Evolutionary conservation across 2,797 vertebrate genomes (phyloP).

Genomic region (Pangasius sanitwongsei): DNA sequence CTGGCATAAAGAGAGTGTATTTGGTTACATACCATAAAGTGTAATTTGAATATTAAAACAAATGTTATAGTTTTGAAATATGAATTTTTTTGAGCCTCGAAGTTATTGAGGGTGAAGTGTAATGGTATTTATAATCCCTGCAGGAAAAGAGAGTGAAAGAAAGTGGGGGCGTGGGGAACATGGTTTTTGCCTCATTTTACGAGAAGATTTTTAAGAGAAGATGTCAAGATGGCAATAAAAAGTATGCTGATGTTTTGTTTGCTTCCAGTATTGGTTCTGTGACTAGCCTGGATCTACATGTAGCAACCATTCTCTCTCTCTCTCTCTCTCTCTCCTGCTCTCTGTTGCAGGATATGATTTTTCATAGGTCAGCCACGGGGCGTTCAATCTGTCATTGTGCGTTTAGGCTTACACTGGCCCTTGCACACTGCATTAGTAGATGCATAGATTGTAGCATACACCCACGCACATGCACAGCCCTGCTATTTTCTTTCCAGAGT

Average conservation of each 20-base stretch:
- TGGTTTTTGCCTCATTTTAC: neutral
- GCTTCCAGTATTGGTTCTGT: neutral
- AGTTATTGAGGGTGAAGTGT: neutral
- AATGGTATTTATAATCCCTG: neutral
- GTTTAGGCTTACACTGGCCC: conserved; percentile 30
- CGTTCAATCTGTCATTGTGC: conserved; percentile 32
- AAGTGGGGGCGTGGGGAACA: too few relatives aligned
- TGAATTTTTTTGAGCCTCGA: neutral
- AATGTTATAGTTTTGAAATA: neutral
- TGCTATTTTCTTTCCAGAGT: conserved; percentile 68
- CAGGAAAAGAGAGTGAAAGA: neutral
- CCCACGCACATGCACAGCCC: conserved; percentile 32
- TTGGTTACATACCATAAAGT: neutral
- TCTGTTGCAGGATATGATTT: conserved; percentile 21
- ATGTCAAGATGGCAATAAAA: neutral
- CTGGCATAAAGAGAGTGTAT: neutral
- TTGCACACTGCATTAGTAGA: conserved; percentile 28
- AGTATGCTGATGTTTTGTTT: neutral
- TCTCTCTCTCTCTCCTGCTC: neutral
- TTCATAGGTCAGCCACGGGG: conserved; percentile 27
- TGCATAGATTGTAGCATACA: conserved; percentile 18
- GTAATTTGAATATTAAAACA: neutral
- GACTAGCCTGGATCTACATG: neutral
- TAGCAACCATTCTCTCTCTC: neutral
- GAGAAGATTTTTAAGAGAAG: neutral